phyloP scores from a whole-genome alignment of 2,797 vertebrate genomes.

The Muraenolepis orangiensis region DNA sequence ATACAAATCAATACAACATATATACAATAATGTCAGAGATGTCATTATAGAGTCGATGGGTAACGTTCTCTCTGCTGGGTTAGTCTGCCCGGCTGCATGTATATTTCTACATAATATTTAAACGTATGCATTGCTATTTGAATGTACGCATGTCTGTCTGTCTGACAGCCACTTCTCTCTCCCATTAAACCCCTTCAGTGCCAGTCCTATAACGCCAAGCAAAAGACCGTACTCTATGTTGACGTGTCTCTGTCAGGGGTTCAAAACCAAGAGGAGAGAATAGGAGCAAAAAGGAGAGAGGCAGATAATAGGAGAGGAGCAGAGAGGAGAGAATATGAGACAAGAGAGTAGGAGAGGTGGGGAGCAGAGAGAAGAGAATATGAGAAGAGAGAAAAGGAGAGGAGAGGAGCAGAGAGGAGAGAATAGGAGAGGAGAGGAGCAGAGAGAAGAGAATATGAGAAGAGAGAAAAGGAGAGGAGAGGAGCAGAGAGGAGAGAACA shows the following conservation, averaged over 20 bases:
- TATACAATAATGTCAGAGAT: neutral
- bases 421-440: no score
- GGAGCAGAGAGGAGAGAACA: no score
- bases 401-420: no score
- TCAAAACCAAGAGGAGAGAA: slow-evolving; percentile 49
- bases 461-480: no score
- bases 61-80: neutral
- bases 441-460: no score
- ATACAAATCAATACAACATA: neutral
- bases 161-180: slow-evolving; percentile 39
- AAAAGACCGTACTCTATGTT: slow-evolving; percentile 72
- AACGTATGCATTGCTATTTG: neutral
- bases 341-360: no score
- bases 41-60: neutral
- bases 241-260: slow-evolving; percentile 66
- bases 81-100: neutral
- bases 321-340: no score
- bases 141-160: neutral
- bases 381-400: no score
- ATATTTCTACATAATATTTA: neutral
- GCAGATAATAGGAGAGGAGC: slow-evolving; percentile 17
- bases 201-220: slow-evolving; percentile 43
- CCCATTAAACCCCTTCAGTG: slow-evolving; percentile 45
- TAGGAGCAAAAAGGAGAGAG: slow-evolving; percentile 17
- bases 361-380: no score